Base-by-base conservation (phyloP, 2,888 invertebrate genomes). In the Agriotes lineatus region DNA sequence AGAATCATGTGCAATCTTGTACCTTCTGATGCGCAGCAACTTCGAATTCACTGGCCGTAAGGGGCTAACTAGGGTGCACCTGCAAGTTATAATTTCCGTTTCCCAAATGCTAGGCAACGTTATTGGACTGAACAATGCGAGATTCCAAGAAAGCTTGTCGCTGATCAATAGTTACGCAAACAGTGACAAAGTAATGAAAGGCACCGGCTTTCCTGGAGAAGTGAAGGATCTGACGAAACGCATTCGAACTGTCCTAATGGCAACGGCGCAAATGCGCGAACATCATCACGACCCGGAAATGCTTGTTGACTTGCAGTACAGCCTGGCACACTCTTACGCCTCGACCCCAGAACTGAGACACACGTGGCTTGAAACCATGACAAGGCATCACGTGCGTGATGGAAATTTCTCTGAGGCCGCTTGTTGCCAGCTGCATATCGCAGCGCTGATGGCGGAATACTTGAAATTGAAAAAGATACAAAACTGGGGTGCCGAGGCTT, bases 301-400 rank as follows among this genome's bases (percentile, higher is more conserved):
- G 86, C 83, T 96, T 72, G 91, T 96, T 0, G 97, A 97, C 84
- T 85, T 97, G 67, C 96, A 97, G 82, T 93, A 96, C 82, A 94
- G 96, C 68, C 84, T 97, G 72, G 97, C 97, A 1, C 96, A 95
- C 83, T 96, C 96, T 0, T 96, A 96, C 79, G 95, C 97, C 45
- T 96, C 96, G 37, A 97, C 97, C 0, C 97, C 98, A 0, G 96
- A 97, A 77, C 86, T 98, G 67, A 86, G 98, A 0, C 95, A 96
- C 83, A 97, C 97, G 0, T 97, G 97, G 97, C 89, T 98, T n/a
- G 93, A 96, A 75, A 95, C 95, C 0, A 94, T 98, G 90, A 95
- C 97, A 10, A 90, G 90, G 78, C 93, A 95, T 82, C 96, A 97
- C 80, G 89, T 90, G 5, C 86, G 92, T 69, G 91, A 94, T 79